These are phyloP conservation scores for Poicephalus meyeri DNA, from an alignment of 2,113 vertebrate species.

Conservation along the genomic window DNA sequence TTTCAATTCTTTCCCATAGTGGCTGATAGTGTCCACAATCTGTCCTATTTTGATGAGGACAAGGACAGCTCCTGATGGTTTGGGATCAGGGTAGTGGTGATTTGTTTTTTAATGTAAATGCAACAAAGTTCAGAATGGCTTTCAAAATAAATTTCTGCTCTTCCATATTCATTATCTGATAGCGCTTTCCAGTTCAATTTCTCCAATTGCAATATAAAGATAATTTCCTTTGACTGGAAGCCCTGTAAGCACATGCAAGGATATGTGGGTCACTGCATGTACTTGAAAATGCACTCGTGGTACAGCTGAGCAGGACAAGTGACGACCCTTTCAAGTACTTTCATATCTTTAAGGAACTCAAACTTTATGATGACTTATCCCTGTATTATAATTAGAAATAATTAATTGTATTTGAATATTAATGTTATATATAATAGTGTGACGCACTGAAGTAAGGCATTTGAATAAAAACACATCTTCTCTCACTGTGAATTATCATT, in stretches of 20 bases:
- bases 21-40: rapidly evolving
- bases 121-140: not conserved
- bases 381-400: not conserved
- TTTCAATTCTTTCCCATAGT: not conserved
- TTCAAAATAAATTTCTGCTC: not conserved
- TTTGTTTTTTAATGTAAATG: not conserved
- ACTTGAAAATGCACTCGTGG: not conserved
- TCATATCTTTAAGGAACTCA: not conserved
- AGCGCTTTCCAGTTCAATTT: not conserved
- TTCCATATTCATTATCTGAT: not conserved
- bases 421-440: not conserved
- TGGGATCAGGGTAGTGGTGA: not conserved
- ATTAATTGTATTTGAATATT: not conserved
- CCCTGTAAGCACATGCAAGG: not conserved
- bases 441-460: not conserved
- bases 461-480: not conserved
- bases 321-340: not conserved
- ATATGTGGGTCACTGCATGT: not conserved
- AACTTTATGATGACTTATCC: not conserved
- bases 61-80: not conserved
- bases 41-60: not conserved
- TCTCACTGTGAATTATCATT: not conserved
- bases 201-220: not conserved
- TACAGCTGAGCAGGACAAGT: not conserved
- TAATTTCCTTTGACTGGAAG: not conserved